Conservation (phyloP, 1,140 invertebrate species). For the Leptopilina clavipes region DNA sequence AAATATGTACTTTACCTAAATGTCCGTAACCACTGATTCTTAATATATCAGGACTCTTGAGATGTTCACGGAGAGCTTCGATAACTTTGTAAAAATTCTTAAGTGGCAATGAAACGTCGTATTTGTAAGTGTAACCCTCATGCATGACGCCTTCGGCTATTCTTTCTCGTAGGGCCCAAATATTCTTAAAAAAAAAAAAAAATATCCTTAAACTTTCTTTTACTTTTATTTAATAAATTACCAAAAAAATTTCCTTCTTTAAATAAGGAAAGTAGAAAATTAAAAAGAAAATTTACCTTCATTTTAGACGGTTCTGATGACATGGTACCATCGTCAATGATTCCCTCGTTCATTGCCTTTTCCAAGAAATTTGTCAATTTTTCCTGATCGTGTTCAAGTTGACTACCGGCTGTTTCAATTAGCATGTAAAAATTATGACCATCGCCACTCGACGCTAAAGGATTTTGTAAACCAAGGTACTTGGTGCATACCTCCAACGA, state of each 20-base stretch:
- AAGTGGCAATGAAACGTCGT: constrained; percentile 95
- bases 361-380: constrained; percentile 89
- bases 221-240: too few relatives aligned
- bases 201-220: background rate
- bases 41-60: constrained; percentile 76
- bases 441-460: constrained; percentile 52
- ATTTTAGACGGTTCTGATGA: constrained; percentile 87
- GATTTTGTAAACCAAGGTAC: constrained; percentile 78
- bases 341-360: constrained; percentile 80
- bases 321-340: constrained; percentile 89
- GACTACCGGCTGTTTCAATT: constrained; percentile 92
- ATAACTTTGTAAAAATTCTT: constrained; percentile 89
- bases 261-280: too few relatives aligned
- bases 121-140: constrained; percentile 96
- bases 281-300: constrained; percentile 72
- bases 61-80: constrained; percentile 80
- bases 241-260: too few relatives aligned
- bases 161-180: constrained; percentile 91
- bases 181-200: constrained; percentile 75
- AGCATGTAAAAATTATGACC: constrained; percentile 91
- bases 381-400: constrained; percentile 87
- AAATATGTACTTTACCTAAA: constrained; percentile 79
- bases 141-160: constrained; percentile 86
- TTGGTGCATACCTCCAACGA: constrained; percentile 79
- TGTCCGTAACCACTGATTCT: constrained; percentile 93